Evolutionary conservation across 2,797 vertebrate species (phyloP), one percentile per base, ranked within the genome.

Genomic region (Bradypodion ventrale): DNA sequence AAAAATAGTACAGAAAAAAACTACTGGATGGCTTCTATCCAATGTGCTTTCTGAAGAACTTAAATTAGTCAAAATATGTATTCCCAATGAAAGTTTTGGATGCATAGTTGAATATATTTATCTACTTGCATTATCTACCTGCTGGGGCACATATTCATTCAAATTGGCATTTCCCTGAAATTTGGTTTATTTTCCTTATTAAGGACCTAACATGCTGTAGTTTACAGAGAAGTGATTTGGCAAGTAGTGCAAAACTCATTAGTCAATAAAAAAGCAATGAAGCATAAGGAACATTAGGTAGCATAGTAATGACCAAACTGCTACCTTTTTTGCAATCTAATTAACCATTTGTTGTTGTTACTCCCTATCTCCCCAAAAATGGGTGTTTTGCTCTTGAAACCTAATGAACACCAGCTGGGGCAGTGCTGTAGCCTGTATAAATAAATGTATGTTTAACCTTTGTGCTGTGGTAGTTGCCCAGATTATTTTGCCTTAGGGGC

Each of bases 261-360:
- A 87, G 90, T 75, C 86, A 89, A 85, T 82, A 81, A 89, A n/a
- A 87, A 89, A 81, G 87, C 93, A 93, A 89, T 92, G 89, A 90
- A 89, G 85, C 88, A 83, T 94, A 90, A 93, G 85, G 85, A 84
- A 94, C 87, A 93, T 94, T 87, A 83, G 93, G 94, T 89, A 87
- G 85, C 78, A 66, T 91, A 92, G 90, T 86, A 92, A 91, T 92
- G 88, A 87, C 81, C 59, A 77, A 92, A 92, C 92, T 87, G 92
- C 92, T 94, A 89, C 91, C 90, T 88, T 94, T 49, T 80, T 93
- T 95, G 91, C 92, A 95, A 90, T 93, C 89, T 95, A 88, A 90
- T 95, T 95, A 95, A 92, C 93, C 83, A 89, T 90, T 94, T 95
- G 93, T 96, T 96, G 93, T 96, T 95, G 92, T 90, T 92, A 84